These are phyloP conservation scores for Apis mellifera DNA, from an alignment of 1,140 invertebrate species.

Conservation along the genomic window Amel_HAv3.1 CM009931.2:24848501-24849000, in stretches of 20 bases:
- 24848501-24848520: constrained; percentile 34
- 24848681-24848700: no score
- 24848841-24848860: neutral
- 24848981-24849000: constrained; percentile 36
- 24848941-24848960: neutral
- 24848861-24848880: neutral
- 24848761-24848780: no score
- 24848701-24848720: no score
- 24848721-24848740: no score
- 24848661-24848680: no score
- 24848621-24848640: neutral
- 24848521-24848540: constrained; percentile 33
- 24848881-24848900: neutral
- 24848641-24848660: no score
- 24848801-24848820: neutral
- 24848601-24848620: constrained; percentile 34
- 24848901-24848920: neutral
- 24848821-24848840: neutral
- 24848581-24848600: neutral
- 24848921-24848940: neutral
- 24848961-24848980: constrained; percentile 7
- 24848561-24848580: constrained; percentile 6
- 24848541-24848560: constrained; percentile 39
- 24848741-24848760: no score
- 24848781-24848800: no score